Base-by-base conservation (phyloP, 2,888 invertebrate species). In the Tachina grossa region DNA sequence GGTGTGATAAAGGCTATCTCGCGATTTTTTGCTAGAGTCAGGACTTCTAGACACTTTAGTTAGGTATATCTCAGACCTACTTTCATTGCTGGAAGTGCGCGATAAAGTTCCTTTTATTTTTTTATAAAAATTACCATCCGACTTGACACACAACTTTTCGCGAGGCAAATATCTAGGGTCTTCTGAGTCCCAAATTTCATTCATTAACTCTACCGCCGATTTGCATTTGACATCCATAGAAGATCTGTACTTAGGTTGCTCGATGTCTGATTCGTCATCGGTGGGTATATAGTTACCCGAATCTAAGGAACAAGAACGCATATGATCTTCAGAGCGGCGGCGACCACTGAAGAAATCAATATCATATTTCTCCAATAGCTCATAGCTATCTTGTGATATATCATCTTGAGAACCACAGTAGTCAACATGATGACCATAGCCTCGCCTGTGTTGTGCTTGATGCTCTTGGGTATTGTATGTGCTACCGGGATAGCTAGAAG, bases 311-410 rank as follows among this genome's bases (percentile, higher is more conserved):
- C 96, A 96, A 74, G 96, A 96, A 88, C 96, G 94, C 86, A 94
- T 94, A 89, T 93, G 94, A 72, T 92, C 93, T 87, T 92, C 91
- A n/a, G 93, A 92, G 51, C 92, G 92, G 74, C 93, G 90, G 63
- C 91, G 91, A 53, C 90, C 90, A 68, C 90, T 90, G 84, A 92
- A 92, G 88, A 92, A 90, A 81, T 91, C 92, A 83, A 91, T 90
- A 79, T 93, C 96, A 83, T 96, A 95, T 90, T 96, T 96, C 91
- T 97, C 97, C 85, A 97, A 93, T 39, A 97, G 93, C 91, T 97
- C 97, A 92, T 97, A 97, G 89, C 97, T 97, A 92, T 97, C 97
- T 92, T 97, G 97, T 47, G 97, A 97, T 45, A 97, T 93, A 93
- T 97, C 97, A 91, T 97, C 97, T 91, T 97, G 97, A 11, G 97